A percentile compares a stretch with the other conserved stretches of the same genome.
These are phyloP conservation scores for Chromis chromis DNA, from an alignment of 2,797 vertebrate genomes.

Conservation along the genomic window DNA sequence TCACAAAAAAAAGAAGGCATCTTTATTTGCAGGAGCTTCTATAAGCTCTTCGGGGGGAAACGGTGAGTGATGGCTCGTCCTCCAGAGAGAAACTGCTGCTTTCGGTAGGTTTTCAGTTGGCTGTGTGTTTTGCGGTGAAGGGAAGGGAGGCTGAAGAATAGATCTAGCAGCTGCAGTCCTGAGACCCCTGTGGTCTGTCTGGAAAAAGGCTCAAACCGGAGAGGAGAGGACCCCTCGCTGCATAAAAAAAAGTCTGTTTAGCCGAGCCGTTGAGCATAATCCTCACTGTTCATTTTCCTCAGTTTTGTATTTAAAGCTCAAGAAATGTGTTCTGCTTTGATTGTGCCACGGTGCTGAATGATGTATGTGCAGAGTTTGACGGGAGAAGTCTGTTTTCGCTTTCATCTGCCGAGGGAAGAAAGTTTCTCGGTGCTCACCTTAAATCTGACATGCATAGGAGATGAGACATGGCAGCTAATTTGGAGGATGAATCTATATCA, in stretches of 20 bases:
- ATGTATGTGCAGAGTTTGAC: conserved; percentile 23
- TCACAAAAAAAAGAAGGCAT: conserved; percentile 4
- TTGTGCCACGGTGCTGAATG: not conserved
- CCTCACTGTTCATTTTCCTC: conserved; percentile 1
- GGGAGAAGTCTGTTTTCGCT: too few species aligned
- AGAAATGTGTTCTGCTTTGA: too few species aligned
- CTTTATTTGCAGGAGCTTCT: conserved; percentile 21
- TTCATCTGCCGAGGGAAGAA: not conserved
- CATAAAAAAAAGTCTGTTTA: conserved; percentile 29
- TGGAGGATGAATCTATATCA: not conserved
- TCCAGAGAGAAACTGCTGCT: conserved; percentile 37
- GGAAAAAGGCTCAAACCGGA: conserved; percentile 68
- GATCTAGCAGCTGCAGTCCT: conserved; percentile 69
- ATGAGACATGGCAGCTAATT: not conserved
- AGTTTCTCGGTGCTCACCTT: not conserved
- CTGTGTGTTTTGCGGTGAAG: conserved; percentile 30
- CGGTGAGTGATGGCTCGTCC: conserved; percentile 28
- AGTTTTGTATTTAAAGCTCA: conserved; percentile 3
- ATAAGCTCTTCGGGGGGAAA: not conserved
- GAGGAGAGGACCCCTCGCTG: conserved; percentile 33
- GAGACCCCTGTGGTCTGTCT: conserved; percentile 64
- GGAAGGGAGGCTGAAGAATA: conserved; percentile 60
- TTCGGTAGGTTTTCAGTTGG: conserved; percentile 53
- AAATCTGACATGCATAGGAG: not conserved
- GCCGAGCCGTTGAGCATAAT: conserved; percentile 1